Conservation (phyloP, 2,113 vertebrate species). For the Microtus pennsylvanicus region DNA sequence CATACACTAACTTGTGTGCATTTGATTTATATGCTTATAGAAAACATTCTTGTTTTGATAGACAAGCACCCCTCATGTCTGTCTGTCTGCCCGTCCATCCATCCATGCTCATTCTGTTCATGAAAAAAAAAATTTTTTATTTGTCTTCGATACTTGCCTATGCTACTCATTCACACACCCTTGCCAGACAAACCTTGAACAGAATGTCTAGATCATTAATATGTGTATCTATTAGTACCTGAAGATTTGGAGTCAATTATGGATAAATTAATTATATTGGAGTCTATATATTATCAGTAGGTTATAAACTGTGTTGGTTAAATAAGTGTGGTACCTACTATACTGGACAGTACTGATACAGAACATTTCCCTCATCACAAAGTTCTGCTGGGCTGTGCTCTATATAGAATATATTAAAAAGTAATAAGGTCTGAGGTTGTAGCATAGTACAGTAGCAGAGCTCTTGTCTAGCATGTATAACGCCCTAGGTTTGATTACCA, state of each 20-base stretch:
- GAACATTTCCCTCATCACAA: background rate
- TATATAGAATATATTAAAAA: too few species aligned
- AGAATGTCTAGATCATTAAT: background rate
- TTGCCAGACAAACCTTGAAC: conserved; percentile 10
- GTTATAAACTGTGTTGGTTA: background rate
- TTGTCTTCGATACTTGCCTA: conserved; percentile 17
- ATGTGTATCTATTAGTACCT: background rate
- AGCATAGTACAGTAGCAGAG: background rate
- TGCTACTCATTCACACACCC: background rate
- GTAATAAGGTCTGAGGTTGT: background rate
- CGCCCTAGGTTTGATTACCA: background rate
- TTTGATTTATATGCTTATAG: background rate
- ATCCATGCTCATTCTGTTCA: background rate
- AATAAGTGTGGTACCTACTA: background rate
- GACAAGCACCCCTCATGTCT: background rate
- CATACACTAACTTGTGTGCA: too few species aligned
- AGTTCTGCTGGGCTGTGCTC: background rate
- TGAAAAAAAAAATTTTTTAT: background rate
- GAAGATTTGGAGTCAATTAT: background rate
- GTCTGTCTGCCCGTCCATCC: background rate
- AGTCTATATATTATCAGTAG: background rate
- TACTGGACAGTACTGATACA: background rate
- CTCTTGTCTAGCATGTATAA: background rate
- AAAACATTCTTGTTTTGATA: background rate
- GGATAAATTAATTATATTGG: background rate